Evolutionary conservation across 1,140 invertebrate species (phyloP).

Genomic region (Trachymyrmex cornetzi): DNA sequence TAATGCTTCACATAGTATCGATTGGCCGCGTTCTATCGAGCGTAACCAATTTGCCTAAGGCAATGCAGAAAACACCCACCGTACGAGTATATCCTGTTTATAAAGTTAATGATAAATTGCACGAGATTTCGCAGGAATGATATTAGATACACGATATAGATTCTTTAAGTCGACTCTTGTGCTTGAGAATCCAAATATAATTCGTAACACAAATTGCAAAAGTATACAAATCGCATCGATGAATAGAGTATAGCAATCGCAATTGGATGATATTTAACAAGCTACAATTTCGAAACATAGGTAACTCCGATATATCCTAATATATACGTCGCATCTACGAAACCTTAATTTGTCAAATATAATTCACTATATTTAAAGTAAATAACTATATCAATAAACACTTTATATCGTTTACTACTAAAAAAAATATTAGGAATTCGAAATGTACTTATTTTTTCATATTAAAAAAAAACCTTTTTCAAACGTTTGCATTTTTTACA

Average conservation of each 20-base stretch:
- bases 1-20: neutral
- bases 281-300: neutral
- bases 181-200: neutral
- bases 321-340: too few relatives aligned
- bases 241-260: neutral
- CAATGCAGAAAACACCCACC: constrained; percentile 23
- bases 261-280: neutral
- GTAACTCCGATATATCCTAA: too few relatives aligned
- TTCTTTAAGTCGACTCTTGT: neutral
- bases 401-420: too few relatives aligned
- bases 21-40: neutral
- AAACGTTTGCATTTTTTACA: too few relatives aligned
- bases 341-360: too few relatives aligned
- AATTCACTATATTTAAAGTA: too few relatives aligned
- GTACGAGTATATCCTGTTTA: neutral
- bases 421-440: too few relatives aligned
- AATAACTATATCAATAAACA: too few relatives aligned
- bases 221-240: neutral
- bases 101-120: neutral
- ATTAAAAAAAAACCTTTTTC: too few relatives aligned
- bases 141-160: neutral
- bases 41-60: neutral
- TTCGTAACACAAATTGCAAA: neutral
- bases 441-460: too few relatives aligned
- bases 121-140: neutral